Evolutionary conservation across 2,113 vertebrate species (phyloP).

Genomic region (Spea bombifrons): DNA sequence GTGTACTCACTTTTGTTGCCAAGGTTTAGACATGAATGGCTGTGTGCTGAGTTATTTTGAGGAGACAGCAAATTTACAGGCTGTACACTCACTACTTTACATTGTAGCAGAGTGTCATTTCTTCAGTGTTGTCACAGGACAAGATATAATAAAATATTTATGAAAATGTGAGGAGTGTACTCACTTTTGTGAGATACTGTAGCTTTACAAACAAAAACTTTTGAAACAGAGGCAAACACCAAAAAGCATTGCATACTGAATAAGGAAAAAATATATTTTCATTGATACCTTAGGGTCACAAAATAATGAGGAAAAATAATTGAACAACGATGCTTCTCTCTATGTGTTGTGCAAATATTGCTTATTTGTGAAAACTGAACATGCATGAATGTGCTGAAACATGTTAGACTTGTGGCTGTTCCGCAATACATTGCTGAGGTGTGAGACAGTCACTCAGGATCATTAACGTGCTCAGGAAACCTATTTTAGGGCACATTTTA

Average conservation of each 20-base stretch:
- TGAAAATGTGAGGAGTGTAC: too few species aligned
- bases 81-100: too few species aligned
- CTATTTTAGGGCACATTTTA: too few species aligned
- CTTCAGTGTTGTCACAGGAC: too few species aligned
- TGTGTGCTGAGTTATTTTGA: too few species aligned
- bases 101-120: too few species aligned
- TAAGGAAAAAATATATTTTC: slow-evolving; percentile 16
- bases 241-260: not conserved
- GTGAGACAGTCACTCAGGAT: not conserved
- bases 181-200: too few species aligned
- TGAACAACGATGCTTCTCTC: not conserved
- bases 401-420: not conserved
- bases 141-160: too few species aligned
- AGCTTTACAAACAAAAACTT: not conserved
- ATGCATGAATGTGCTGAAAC: not conserved
- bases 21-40: too few species aligned
- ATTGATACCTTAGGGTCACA: slow-evolving; percentile 10
- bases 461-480: too few species aligned
- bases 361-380: not conserved
- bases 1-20: too few species aligned
- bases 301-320: slow-evolving; percentile 18
- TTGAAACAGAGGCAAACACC: slow-evolving; percentile 7
- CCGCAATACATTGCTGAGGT: not conserved
- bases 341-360: not conserved
- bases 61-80: too few species aligned